phyloP scores from a whole-genome alignment of 2,888 invertebrate species.

The Pycnomerus fuliginosus region DNA sequence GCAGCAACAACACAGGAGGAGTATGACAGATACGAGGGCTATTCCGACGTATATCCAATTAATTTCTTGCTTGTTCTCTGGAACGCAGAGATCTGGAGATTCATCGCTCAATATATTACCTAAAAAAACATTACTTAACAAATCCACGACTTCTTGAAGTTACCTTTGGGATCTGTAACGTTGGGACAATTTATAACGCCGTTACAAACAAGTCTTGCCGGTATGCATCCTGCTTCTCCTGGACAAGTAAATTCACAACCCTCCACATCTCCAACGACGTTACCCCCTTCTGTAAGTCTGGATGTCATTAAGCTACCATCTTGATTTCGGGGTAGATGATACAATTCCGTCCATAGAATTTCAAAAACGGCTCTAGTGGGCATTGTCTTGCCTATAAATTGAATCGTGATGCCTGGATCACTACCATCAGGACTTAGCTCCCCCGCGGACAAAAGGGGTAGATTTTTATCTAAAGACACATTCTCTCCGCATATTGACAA shows the following conservation, averaged over 20 bases:
- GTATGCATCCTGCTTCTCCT: constrained; percentile 82
- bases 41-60: constrained; percentile 49
- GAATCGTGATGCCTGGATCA: constrained; percentile 47
- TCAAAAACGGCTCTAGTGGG: constrained; percentile 84
- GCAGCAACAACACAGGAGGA: constrained; percentile 49
- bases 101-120: constrained; percentile 64
- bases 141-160: constrained; percentile 35
- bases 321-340: constrained; percentile 79
- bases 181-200: constrained; percentile 87
- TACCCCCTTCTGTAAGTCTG: constrained; percentile 65
- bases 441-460: constrained; percentile 77
- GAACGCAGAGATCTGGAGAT: constrained; percentile 68
- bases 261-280: constrained; percentile 51
- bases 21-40: constrained; percentile 40
- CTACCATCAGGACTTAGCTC: constrained; percentile 68
- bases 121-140: constrained; percentile 28
- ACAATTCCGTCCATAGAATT: constrained; percentile 87
- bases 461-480: constrained; percentile 74
- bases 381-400: constrained; percentile 70
- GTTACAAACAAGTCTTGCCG: constrained; percentile 80
- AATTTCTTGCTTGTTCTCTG: constrained; percentile 43
- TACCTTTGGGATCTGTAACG: constrained; percentile 57
- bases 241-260: constrained; percentile 88
- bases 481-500: constrained; percentile 84
- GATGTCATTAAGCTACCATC: constrained; percentile 78